A percentile compares a stretch with the other conserved stretches of the same genome.
Conservation (phyloP, 2,888 invertebrate species). For the Automeris io region DNA sequence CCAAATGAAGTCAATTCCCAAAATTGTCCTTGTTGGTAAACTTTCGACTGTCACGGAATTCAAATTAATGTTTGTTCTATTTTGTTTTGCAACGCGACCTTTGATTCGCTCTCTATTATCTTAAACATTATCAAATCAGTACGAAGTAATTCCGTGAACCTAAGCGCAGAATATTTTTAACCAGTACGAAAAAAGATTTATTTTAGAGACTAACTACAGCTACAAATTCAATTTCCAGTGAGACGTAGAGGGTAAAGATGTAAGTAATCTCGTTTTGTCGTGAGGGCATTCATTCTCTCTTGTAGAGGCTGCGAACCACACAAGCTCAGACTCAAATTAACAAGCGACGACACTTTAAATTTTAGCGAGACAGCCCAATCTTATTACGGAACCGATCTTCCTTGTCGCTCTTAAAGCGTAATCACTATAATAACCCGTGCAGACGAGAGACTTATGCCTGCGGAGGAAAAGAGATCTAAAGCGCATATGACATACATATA, state of each 20-base stretch:
- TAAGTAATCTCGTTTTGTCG: slow-evolving; percentile 25
- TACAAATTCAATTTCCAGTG: slow-evolving; percentile 49
- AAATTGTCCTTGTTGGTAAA: slow-evolving; percentile 68
- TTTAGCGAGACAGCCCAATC: slow-evolving; percentile 74
- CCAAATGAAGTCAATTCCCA: slow-evolving; percentile 69
- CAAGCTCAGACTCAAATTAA: slow-evolving; percentile 67
- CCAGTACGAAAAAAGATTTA: slow-evolving; percentile 22
- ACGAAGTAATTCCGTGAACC: slow-evolving; percentile 4
- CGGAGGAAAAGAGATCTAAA: too few relatives aligned
- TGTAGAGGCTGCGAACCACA: slow-evolving; percentile 28
- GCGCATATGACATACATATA: too few relatives aligned
- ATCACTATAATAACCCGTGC: too few relatives aligned
- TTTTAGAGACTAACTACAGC: slow-evolving; percentile 31
- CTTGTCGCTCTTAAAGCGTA: slow-evolving; percentile 74
- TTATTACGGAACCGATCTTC: slow-evolving; percentile 74
- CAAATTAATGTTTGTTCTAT: slow-evolving; percentile 73
- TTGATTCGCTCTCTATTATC: slow-evolving; percentile 54
- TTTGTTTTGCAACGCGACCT: slow-evolving; percentile 60
- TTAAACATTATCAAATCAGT: slow-evolving; percentile 13
- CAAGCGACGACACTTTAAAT: slow-evolving; percentile 71
- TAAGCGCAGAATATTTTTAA: slow-evolving; percentile 16
- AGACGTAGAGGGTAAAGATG: slow-evolving; percentile 37
- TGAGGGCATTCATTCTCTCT: slow-evolving; percentile 13
- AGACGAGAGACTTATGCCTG: too few relatives aligned
- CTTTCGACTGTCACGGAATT: slow-evolving; percentile 70